These are phyloP conservation scores for Embiotoca jacksoni DNA, from an alignment of 2,113 vertebrate genomes.

Conservation along the genomic window DNA sequence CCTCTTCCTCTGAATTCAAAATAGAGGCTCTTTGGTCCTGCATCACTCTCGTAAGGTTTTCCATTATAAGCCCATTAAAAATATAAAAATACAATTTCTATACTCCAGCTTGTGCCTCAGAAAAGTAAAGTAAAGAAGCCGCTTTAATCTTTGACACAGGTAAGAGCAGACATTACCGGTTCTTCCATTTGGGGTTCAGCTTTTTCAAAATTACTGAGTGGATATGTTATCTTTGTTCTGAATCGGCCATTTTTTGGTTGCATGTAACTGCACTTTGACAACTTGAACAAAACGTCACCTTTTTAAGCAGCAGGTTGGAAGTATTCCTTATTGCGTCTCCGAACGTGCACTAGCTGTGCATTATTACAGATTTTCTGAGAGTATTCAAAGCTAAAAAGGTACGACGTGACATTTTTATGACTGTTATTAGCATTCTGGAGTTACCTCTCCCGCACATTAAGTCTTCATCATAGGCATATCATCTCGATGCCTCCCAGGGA, in stretches of 20 bases:
- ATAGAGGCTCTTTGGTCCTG: conserved; percentile 3
- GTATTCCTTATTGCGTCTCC: background rate
- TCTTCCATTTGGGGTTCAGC: conserved; percentile 38
- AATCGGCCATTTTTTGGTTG: too few species aligned
- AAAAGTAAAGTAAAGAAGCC: conserved; percentile 44
- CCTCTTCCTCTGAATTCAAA: conserved; percentile 68
- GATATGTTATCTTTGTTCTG: background rate
- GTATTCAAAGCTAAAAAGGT: background rate
- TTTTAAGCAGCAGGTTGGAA: background rate
- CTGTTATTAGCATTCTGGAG: background rate
- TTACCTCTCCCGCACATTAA: background rate
- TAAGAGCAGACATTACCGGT: conserved; percentile 26
- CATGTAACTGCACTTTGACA: too few species aligned
- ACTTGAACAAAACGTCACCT: too few species aligned
- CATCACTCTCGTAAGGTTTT: conserved; percentile 40
- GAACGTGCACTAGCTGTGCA: background rate
- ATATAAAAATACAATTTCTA: conserved; percentile 51
- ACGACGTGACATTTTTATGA: conserved; percentile 9
- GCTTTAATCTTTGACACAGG: conserved; percentile 55
- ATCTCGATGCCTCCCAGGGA: background rate
- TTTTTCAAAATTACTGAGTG: background rate
- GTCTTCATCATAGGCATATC: background rate
- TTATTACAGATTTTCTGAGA: background rate
- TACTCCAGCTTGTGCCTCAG: conserved; percentile 35
- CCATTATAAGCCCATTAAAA: conserved; percentile 58